A percentile compares a stretch with the other conserved stretches of the same genome.
phyloP scores from a whole-genome alignment of 2,113 vertebrate species.

The Coreoperca whiteheadi region DNA sequence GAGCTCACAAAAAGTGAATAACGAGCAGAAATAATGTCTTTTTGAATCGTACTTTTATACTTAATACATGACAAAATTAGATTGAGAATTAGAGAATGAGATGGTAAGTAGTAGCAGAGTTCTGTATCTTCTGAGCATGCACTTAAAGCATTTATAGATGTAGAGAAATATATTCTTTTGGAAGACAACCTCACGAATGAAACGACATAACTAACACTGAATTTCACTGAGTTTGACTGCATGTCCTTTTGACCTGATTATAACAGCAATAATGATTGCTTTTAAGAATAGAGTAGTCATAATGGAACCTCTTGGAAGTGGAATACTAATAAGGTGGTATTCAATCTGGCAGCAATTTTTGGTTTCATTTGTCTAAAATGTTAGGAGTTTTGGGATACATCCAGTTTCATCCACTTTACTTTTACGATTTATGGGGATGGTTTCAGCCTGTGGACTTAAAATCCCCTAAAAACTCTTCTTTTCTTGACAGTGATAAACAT shows the following conservation, averaged over 20 bases:
- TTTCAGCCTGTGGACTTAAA: slow-evolving; percentile 21
- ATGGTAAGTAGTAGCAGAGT: not conserved
- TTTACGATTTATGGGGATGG: slow-evolving; percentile 49
- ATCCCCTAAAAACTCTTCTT: slow-evolving; percentile 18
- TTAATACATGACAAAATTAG: not conserved
- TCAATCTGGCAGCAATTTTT: slow-evolving; percentile 58
- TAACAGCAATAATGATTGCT: slow-evolving; percentile 27
- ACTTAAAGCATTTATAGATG: slow-evolving; percentile 22
- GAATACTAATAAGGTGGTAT: slow-evolving; percentile 41
- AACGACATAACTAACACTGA: slow-evolving; percentile 21
- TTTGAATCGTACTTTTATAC: not conserved
- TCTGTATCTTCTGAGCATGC: slow-evolving; percentile 12
- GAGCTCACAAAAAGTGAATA: not conserved
- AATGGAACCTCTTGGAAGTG: slow-evolving; percentile 33
- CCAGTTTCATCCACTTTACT: slow-evolving; percentile 77
- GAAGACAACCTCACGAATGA: not conserved
- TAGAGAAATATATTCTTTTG: not conserved
- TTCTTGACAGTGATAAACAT: slow-evolving; percentile 34
- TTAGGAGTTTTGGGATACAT: slow-evolving; percentile 54
- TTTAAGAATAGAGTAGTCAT: slow-evolving; percentile 37
- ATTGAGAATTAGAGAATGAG: slow-evolving; percentile 6
- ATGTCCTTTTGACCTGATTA: slow-evolving; percentile 41
- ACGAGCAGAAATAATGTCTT: not conserved
- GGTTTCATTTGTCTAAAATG: slow-evolving; percentile 74
- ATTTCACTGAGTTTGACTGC: not conserved